Percentiles rank a stretch among this genome's conserved stretches.
phyloP scores from a whole-genome alignment of 1,140 invertebrate genomes.

The Drosophila ambigua region DNA sequence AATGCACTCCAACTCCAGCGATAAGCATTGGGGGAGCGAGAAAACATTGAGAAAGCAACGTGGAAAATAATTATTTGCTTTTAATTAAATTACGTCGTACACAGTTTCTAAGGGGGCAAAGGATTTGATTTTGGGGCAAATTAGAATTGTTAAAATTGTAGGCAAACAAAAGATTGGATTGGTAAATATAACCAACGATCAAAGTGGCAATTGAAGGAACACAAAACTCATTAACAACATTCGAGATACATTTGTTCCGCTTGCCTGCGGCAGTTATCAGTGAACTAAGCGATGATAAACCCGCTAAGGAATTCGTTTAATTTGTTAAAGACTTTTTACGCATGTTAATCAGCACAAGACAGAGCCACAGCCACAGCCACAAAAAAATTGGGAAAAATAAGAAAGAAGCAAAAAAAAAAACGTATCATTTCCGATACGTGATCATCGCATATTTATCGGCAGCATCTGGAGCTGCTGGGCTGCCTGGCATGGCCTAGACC shows the following conservation, averaged over 20 bases:
- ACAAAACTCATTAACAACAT: constrained; percentile 72
- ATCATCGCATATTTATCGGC: constrained; percentile 79
- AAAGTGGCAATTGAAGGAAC: constrained; percentile 21
- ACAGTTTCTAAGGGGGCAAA: constrained; percentile 23
- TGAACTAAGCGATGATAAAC: constrained; percentile 63
- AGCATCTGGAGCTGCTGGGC: constrained; percentile 44
- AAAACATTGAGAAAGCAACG: neutral
- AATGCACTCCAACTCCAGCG: neutral
- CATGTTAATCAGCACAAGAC: constrained; percentile 44
- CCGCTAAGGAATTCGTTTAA: constrained; percentile 50
- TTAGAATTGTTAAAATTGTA: constrained; percentile 76
- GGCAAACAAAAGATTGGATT: constrained; percentile 42
- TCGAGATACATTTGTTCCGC: constrained; percentile 11
- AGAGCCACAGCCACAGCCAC: neutral
- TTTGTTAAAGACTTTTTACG: constrained; percentile 54
- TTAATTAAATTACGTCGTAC: constrained; percentile 74
- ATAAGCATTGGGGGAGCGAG: constrained; percentile 17
- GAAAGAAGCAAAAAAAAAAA: constrained; percentile 4
- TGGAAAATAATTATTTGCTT: constrained; percentile 64
- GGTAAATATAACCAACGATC: constrained; percentile 20
- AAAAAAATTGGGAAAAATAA: neutral
- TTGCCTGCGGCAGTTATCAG: constrained; percentile 29
- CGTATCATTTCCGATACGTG: constrained; percentile 65
- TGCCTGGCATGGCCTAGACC: constrained; percentile 41
- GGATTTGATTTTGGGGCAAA: constrained; percentile 63